Percentiles rank a stretch among this genome's conserved stretches.
These are phyloP conservation scores for Dyspetes luteomarginatus DNA, from an alignment of 2,888 invertebrate genomes.

Conservation along the genomic window DNA sequence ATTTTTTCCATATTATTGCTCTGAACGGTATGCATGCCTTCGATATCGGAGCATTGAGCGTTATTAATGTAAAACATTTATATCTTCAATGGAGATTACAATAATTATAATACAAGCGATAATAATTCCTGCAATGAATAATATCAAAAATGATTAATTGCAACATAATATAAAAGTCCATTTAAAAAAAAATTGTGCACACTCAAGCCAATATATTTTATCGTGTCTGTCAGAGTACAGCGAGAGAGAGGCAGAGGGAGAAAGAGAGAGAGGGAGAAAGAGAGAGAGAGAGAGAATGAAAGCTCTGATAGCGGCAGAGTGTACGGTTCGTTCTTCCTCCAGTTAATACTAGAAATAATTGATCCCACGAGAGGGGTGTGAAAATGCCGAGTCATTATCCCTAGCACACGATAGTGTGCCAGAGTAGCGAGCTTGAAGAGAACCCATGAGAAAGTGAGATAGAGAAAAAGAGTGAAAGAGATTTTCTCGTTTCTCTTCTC, in stretches of 20 bases:
- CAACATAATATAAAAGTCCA: not conserved
- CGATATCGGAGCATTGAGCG: too few species aligned
- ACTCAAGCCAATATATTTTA: not conserved
- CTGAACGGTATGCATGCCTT: too few species aligned
- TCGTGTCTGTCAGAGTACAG: not conserved
- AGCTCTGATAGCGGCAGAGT: conserved; percentile 59
- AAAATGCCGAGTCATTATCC: conserved; percentile 77
- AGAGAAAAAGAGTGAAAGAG: too few species aligned
- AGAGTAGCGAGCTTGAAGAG: not conserved
- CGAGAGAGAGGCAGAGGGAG: conserved; percentile 24
- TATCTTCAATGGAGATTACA: too few species aligned
- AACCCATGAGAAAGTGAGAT: not conserved
- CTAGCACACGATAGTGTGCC: conserved; percentile 71
- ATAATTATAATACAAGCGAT: too few species aligned
- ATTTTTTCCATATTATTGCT: too few species aligned
- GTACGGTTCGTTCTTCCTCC: conserved; percentile 70
- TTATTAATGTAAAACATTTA: too few species aligned
- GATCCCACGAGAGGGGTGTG: conserved; percentile 74
- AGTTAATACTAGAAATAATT: conserved; percentile 79
- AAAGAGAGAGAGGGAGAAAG: conserved; percentile 13
- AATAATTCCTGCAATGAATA: not conserved
- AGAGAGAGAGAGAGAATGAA: conserved; percentile 23
- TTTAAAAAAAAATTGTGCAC: not conserved
- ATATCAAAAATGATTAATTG: not conserved
- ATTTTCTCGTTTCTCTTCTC: too few species aligned